These are phyloP conservation scores for Vollenhovia emeryi DNA, from an alignment of 1,140 invertebrate genomes.

Conservation along the genomic window DNA sequence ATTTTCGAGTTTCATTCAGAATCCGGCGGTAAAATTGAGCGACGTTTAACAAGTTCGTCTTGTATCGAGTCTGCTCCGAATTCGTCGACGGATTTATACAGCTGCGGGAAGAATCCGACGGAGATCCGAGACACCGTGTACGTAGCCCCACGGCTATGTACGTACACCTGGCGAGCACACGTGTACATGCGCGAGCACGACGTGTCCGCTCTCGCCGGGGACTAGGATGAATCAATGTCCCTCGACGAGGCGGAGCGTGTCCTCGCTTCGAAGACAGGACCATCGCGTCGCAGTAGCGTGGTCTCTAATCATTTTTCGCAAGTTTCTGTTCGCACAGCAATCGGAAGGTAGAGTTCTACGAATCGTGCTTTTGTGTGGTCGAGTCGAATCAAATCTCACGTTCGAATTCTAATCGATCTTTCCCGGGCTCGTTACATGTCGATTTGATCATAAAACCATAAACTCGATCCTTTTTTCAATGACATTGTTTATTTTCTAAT, in stretches of 20 bases:
- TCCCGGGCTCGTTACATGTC: too few species aligned
- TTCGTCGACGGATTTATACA: not conserved
- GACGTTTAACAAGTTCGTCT: too few species aligned
- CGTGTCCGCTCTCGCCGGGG: slow-evolving; percentile 62
- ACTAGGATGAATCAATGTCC: slow-evolving; percentile 81
- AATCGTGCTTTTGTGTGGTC: too few species aligned
- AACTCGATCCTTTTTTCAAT: too few species aligned
- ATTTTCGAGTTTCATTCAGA: not conserved
- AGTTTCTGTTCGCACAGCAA: not conserved
- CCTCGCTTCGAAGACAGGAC: slow-evolving; percentile 63
- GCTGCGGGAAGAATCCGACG: not conserved
- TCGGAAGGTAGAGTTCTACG: too few species aligned
- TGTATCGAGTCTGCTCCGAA: too few species aligned
- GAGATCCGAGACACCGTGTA: slow-evolving; percentile 33
- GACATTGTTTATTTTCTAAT: too few species aligned
- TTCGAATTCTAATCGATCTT: too few species aligned
- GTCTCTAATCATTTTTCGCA: not conserved
- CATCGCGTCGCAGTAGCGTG: slow-evolving; percentile 51
- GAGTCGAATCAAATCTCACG: too few species aligned
- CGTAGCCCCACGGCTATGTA: not conserved
- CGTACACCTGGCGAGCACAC: slow-evolving; percentile 25
- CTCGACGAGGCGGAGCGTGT: slow-evolving; percentile 66
- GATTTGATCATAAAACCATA: too few species aligned
- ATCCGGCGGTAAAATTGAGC: not conserved
- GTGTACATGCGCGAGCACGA: slow-evolving; percentile 43